Conservation (phyloP, 2,888 invertebrate species). For the Chrysotoxum bicinctum region DNA sequence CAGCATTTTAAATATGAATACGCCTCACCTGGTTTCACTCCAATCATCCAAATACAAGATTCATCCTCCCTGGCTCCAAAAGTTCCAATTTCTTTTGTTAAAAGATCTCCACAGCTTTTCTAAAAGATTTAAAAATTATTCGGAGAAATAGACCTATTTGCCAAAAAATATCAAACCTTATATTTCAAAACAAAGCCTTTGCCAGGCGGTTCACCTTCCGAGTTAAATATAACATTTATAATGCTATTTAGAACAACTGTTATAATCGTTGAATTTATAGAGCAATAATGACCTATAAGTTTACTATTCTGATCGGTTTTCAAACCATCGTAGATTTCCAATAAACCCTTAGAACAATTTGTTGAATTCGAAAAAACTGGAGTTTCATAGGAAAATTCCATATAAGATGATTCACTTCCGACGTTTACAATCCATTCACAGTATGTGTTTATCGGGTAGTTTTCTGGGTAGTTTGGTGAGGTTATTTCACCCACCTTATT, state of each 20-base stretch:
- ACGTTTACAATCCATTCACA: conserved; percentile 91
- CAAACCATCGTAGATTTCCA: conserved; percentile 80
- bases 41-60: conserved; percentile 75
- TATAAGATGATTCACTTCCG: conserved; percentile 82
- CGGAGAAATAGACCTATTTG: neutral
- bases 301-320: conserved; percentile 77
- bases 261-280: neutral
- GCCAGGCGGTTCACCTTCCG: conserved; percentile 81
- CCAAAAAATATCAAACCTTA: conserved; percentile 55
- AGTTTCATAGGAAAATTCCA: conserved; percentile 86
- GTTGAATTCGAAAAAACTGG: conserved; percentile 82
- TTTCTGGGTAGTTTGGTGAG: conserved; percentile 91
- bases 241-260: conserved; percentile 82
- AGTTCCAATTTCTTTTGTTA: conserved; percentile 73
- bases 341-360: conserved; percentile 64
- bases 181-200: conserved; percentile 76
- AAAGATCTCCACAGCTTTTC: conserved; percentile 74
- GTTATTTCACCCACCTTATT: conserved; percentile 86
- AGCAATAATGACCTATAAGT: conserved; percentile 84
- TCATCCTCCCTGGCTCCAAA: conserved; percentile 75
- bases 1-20: neutral
- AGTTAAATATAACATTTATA: conserved; percentile 86
- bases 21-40: conserved; percentile 14
- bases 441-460: conserved; percentile 87
- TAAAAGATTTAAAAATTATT: neutral